Percentiles rank a stretch among this genome's conserved stretches.
phyloP scores from a whole-genome alignment of 2,888 invertebrate species.

The Agrilus mali region DNA sequence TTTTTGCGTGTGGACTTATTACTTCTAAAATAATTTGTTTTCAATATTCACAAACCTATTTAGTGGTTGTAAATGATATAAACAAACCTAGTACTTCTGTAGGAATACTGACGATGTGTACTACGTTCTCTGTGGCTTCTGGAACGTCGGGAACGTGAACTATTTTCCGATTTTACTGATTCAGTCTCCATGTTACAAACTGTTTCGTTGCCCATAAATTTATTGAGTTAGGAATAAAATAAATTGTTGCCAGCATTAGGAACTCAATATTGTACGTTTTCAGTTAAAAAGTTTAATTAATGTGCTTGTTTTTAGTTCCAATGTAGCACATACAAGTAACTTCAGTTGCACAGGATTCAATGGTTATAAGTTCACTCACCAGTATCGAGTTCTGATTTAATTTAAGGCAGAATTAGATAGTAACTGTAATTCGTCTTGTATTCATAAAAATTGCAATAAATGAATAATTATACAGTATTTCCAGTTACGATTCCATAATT shows the following conservation, averaged over 20 bases:
- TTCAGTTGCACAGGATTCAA: no score
- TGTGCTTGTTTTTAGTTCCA: no score
- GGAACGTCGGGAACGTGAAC: constrained; percentile 65
- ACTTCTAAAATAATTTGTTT: constrained; percentile 36
- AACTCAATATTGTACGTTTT: no score
- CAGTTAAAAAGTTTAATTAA: no score
- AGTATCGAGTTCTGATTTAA: constrained; percentile 17
- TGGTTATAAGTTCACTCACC: no score
- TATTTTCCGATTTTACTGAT: constrained; percentile 85
- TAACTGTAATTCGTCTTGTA: no score
- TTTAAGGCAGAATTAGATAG: no score
- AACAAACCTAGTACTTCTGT: constrained; percentile 50
- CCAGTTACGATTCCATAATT: no score
- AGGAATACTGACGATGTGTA: constrained; percentile 52
- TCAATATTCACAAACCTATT: constrained; percentile 2
- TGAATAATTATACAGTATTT: no score
- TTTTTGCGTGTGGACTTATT: constrained; percentile 47
- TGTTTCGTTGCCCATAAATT: constrained; percentile 36
- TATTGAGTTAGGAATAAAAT: background rate
- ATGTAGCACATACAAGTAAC: no score
- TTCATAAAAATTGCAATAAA: no score
- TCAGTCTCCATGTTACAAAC: constrained; percentile 76
- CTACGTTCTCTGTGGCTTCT: constrained; percentile 42
- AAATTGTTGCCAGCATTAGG: no score
- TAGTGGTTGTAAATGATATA: constrained; percentile 10